Evolutionary conservation across 2,797 vertebrate genomes (phyloP).

Genomic region (Hippocampus kuda): DNA sequence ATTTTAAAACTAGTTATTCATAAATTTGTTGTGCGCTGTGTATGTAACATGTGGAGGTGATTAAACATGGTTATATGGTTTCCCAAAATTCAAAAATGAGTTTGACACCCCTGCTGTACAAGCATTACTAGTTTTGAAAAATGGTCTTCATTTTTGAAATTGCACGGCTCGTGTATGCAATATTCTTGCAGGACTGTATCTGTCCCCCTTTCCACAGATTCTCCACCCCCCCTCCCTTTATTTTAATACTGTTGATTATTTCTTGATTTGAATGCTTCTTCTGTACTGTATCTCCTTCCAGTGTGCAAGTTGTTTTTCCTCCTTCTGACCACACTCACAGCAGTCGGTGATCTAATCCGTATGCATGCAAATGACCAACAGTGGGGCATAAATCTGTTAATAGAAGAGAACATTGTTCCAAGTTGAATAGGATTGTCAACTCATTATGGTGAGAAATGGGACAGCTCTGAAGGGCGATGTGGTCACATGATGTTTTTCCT

Average conservation of each 20-base stretch:
- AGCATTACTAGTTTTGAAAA: too few relatives aligned
- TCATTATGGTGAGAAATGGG: constrained; percentile 47
- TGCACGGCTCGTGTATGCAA: too few relatives aligned
- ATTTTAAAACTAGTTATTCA: too few relatives aligned
- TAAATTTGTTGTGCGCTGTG: too few relatives aligned
- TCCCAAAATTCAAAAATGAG: too few relatives aligned
- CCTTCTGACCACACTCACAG: constrained; percentile 6
- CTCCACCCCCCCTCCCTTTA: too few relatives aligned
- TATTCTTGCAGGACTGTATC: too few relatives aligned
- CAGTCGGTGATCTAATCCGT: constrained; percentile 18
- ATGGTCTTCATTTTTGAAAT: too few relatives aligned
- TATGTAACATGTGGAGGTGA: too few relatives aligned
- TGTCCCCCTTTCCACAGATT: not conserved
- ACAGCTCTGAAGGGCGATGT: constrained; percentile 26
- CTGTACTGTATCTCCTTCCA: not conserved
- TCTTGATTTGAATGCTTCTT: not conserved
- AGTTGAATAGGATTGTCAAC: constrained; percentile 40
- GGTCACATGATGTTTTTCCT: constrained; percentile 54
- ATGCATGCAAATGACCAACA: constrained; percentile 44
- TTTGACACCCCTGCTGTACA: too few relatives aligned
- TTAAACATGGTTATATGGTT: too few relatives aligned
- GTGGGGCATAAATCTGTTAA: constrained; percentile 55
- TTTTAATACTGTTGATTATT: too few relatives aligned
- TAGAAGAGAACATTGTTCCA: constrained; percentile 30
- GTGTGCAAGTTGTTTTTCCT: not conserved